A percentile compares a stretch with the other conserved stretches of the same genome.
These are phyloP conservation scores for Furcifer pardalis DNA, from an alignment of 2,797 vertebrate genomes.

Conservation along the genomic window DNA sequence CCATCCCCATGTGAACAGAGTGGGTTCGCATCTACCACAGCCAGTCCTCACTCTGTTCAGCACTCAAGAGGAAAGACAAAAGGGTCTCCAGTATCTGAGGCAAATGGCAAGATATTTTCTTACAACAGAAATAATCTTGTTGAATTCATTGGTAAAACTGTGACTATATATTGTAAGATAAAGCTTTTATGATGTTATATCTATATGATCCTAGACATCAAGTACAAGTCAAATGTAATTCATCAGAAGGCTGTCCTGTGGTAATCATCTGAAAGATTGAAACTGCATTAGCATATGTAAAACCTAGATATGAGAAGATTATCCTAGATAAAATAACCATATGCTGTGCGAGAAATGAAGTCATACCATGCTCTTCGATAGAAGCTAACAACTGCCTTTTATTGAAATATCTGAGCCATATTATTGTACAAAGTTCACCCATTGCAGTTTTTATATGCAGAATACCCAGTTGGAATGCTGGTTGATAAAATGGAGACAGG, in stretches of 20 bases:
- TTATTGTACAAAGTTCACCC: conserved; percentile 33
- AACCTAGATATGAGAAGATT: conserved; percentile 22
- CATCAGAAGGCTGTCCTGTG: neutral
- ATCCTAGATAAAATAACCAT: conserved; percentile 42
- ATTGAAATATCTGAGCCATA: conserved; percentile 54
- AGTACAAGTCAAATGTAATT: neutral
- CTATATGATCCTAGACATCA: neutral
- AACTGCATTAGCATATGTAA: conserved; percentile 2
- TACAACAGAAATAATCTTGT: neutral
- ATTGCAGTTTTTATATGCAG: conserved; percentile 50
- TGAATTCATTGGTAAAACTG: neutral
- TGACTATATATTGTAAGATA: neutral
- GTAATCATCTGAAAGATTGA: conserved; percentile 6
- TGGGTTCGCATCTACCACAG: too few relatives aligned
- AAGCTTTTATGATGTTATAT: neutral
- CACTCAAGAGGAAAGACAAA: neutral
- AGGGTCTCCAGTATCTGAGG: neutral
- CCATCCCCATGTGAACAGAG: too few relatives aligned
- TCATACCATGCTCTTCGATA: conserved; percentile 40
- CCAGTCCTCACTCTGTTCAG: too few relatives aligned
- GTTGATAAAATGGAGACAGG: conserved; percentile 37
- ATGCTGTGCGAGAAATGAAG: conserved; percentile 53
- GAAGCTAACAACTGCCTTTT: conserved; percentile 52
- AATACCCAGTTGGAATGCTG: conserved; percentile 42
- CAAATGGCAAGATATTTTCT: neutral